Evolutionary conservation across 1,140 invertebrate genomes (phyloP).

Genomic region (Conopomorpha cramerella): DNA sequence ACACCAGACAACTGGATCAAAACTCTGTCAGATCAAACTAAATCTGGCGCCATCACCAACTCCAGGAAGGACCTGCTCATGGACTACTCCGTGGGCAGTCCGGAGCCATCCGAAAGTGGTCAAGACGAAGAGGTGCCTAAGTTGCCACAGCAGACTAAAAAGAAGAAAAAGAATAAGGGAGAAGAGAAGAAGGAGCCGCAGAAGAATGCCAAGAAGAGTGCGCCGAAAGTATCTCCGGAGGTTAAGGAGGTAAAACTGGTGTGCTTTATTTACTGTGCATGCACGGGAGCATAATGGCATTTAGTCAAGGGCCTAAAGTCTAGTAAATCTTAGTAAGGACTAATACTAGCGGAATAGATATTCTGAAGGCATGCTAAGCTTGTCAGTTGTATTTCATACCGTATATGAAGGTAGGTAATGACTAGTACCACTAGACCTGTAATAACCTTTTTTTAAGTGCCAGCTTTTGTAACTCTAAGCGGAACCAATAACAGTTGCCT

Average conservation of each 20-base stretch:
- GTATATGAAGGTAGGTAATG: too few species aligned
- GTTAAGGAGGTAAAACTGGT: slow-evolving; percentile 30
- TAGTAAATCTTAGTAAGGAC: too few species aligned
- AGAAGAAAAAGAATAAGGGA: slow-evolving; percentile 15
- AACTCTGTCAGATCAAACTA: slow-evolving; percentile 34
- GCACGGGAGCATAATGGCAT: too few species aligned
- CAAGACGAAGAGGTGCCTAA: slow-evolving; percentile 21
- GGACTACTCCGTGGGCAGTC: slow-evolving; percentile 15
- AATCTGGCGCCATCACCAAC: slow-evolving; percentile 29
- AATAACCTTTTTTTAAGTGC: too few species aligned
- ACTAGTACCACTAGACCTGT: too few species aligned
- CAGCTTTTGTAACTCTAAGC: too few species aligned
- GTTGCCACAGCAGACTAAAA: slow-evolving; percentile 12
- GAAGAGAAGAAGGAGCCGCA: slow-evolving; percentile 18
- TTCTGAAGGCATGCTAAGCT: too few species aligned
- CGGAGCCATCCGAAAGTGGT: slow-evolving; percentile 18
- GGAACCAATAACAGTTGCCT: too few species aligned
- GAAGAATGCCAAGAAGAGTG: slow-evolving; percentile 20
- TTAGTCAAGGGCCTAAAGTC: too few species aligned
- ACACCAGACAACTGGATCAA: slow-evolving; percentile 43
- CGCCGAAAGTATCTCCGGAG: slow-evolving; percentile 17
- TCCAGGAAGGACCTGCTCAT: slow-evolving; percentile 40
- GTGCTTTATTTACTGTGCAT: too few species aligned
- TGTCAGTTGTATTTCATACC: too few species aligned
- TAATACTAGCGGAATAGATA: too few species aligned